Base-by-base conservation (phyloP, 1,140 invertebrate genomes). In the Drosophila suzukii region DNA sequence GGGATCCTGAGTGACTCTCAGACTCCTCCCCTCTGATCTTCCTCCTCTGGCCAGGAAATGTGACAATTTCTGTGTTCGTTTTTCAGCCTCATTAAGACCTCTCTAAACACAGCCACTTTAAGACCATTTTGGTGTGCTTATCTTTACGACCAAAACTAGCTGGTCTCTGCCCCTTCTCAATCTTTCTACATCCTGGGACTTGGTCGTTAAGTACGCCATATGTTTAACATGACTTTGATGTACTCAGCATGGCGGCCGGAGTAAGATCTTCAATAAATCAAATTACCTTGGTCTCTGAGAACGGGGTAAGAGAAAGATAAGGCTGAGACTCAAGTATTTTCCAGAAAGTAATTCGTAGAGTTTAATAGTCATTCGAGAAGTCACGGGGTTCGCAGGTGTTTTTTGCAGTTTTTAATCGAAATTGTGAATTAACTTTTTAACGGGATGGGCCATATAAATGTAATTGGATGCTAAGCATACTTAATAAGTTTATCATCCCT, bases 211-310 rank as follows among this genome's bases (percentile, higher is more conserved):
- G 81, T 84, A 55, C 63, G 51, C 57, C 81, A 84, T 68, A 68
- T 80, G 67, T 62, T 85, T 60, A 84, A 80, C 76, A 81, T 78
- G 74, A 81, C 80, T 81, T 81, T 68, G 68, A 70, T 77, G 72
- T 72, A 61, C 63, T 76, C 75, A 43, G 55, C 39, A 17, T 57
- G 61, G 15, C 17, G 50, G 58, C 36, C 38, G 41, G 57, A 58
- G 74, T 59, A 81, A 74, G 56, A 71, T 76, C 57, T 85, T 61
- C 57, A 74, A 86, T 86, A 86, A 85, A 85, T 85, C 78, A 85
- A 86, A 85, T 66, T 81, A 59, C 51, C 47, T 32, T 17, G 36
- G 17, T 17, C 15, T 50, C 46, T 51, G 58, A 46, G 27, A 71
- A 12, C 3, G 27, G 17, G 32, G 13, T 20, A 17, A 2, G n/a